Evolutionary conservation across 2,888 invertebrate species (phyloP).

Genomic region (Hetaerina titia): DNA sequence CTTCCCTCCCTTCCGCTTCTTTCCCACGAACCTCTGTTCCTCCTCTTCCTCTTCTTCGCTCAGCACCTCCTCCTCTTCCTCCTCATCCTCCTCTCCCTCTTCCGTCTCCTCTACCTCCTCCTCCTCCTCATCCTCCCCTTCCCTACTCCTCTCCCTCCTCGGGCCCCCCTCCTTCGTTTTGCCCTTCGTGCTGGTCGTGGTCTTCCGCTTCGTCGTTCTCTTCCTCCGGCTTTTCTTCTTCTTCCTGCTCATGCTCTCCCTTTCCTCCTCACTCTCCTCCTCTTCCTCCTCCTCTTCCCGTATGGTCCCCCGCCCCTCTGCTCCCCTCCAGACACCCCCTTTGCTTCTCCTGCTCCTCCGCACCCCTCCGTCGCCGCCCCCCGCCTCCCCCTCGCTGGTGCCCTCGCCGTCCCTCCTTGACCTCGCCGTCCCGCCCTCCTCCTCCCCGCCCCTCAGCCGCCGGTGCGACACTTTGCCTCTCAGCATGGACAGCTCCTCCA

Average conservation of each 20-base stretch:
- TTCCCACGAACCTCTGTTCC: not conserved
- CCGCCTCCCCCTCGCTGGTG: slow-evolving; percentile 68
- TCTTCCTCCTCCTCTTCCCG: slow-evolving; percentile 66
- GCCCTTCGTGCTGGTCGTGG: slow-evolving; percentile 65
- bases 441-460: slow-evolving; percentile 75
- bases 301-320: slow-evolving; percentile 68
- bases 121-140: slow-evolving; percentile 75
- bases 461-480: slow-evolving; percentile 74
- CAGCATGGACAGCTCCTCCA: slow-evolving; percentile 71
- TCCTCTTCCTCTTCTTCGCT: not conserved
- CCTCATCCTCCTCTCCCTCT: slow-evolving; percentile 69
- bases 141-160: slow-evolving; percentile 70
- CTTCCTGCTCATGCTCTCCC: not conserved
- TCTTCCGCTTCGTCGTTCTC: slow-evolving; percentile 67
- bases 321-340: slow-evolving; percentile 60
- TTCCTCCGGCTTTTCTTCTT: slow-evolving; percentile 66
- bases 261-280: slow-evolving; percentile 51
- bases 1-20: not conserved
- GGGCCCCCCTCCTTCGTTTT: not conserved
- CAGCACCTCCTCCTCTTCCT: not conserved
- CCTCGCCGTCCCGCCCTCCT: slow-evolving; percentile 73
- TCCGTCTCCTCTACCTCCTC: slow-evolving; percentile 68
- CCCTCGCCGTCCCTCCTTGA: slow-evolving; percentile 72
- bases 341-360: not conserved
- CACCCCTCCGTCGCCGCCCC: slow-evolving; percentile 41